A percentile compares a stretch with the other conserved stretches of the same genome.
These are phyloP conservation scores for Epinephelus cyanopodus DNA, from an alignment of 2,113 vertebrate species.

Conservation along the genomic window DNA sequence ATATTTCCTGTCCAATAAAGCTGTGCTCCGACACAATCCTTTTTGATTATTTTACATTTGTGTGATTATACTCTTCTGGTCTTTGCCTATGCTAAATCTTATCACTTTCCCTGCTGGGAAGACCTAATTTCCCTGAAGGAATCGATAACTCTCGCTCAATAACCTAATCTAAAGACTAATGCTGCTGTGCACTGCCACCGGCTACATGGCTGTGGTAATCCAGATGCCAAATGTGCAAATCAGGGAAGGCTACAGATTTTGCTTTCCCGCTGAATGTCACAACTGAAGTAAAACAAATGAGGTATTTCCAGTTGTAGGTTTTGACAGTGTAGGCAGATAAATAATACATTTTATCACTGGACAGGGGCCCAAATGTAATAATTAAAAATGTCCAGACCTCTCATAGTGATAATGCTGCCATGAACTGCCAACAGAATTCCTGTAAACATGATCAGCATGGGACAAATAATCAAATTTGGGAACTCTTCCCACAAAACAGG, in stretches of 20 bases:
- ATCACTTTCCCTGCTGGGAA: slow-evolving; percentile 2
- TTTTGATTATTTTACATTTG: slow-evolving; percentile 29
- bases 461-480: not conserved
- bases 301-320: not conserved
- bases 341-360: not conserved
- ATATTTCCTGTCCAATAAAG: slow-evolving; percentile 6
- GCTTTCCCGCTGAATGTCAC: not conserved
- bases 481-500: slow-evolving; percentile 4
- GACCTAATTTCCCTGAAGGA: slow-evolving; percentile 16
- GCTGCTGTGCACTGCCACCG: slow-evolving; percentile 16
- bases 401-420: not conserved
- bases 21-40: not conserved
- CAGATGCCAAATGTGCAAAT: slow-evolving; percentile 24
- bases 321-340: not conserved
- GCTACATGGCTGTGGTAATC: slow-evolving; percentile 16
- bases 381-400: not conserved
- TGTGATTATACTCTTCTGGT: slow-evolving; percentile 10
- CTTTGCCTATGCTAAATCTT: not conserved
- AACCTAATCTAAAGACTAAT: slow-evolving; percentile 41
- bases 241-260: not conserved
- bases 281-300: not conserved
- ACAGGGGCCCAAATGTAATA: not conserved
- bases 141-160: slow-evolving; percentile 52
- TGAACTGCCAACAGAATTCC: not conserved
- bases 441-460: not conserved